Conservation (phyloP, 2,113 vertebrate genomes). For the Herpailurus yagouaroundi region DNA sequence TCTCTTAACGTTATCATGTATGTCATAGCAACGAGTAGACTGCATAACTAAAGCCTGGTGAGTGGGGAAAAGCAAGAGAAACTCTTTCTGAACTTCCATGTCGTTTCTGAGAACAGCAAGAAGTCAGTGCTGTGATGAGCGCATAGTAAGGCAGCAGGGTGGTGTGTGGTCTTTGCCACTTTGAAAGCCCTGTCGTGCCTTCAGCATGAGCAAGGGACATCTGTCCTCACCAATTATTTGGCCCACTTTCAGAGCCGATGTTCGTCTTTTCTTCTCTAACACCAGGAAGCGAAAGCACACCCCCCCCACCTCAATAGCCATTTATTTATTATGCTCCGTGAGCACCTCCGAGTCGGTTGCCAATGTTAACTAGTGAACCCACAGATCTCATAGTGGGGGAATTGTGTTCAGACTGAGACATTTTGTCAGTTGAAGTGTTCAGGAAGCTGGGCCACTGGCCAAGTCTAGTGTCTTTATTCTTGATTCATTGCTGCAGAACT, state of each 20-base stretch:
- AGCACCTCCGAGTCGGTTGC: constrained; percentile 49
- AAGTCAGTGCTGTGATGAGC: neutral
- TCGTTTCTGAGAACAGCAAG: neutral
- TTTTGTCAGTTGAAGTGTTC: constrained; percentile 74
- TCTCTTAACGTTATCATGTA: neutral
- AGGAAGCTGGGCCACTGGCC: constrained; percentile 74
- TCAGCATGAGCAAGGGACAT: neutral
- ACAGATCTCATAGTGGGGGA: constrained; percentile 70
- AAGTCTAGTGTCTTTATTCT: constrained; percentile 75
- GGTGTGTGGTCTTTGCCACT: neutral
- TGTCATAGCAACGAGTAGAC: neutral
- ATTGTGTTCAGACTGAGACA: constrained; percentile 75
- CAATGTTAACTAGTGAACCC: constrained; percentile 65
- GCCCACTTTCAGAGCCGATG: neutral
- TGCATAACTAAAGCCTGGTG: neutral
- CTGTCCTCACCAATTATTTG: constrained; percentile 35
- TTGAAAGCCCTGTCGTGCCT: neutral
- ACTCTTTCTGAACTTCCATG: neutral
- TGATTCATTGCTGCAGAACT: constrained; percentile 65
- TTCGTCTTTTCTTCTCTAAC: constrained; percentile 27
- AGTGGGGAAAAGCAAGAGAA: neutral
- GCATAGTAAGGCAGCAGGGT: neutral
- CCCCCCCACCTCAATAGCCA: constrained; percentile 43
- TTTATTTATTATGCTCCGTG: constrained; percentile 70
- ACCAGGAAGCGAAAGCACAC: neutral